A percentile compares a stretch with the other conserved stretches of the same genome.
Evolutionary conservation across 2,113 vertebrate species (phyloP).

Genomic region (Microcebus griseorufus): DNA sequence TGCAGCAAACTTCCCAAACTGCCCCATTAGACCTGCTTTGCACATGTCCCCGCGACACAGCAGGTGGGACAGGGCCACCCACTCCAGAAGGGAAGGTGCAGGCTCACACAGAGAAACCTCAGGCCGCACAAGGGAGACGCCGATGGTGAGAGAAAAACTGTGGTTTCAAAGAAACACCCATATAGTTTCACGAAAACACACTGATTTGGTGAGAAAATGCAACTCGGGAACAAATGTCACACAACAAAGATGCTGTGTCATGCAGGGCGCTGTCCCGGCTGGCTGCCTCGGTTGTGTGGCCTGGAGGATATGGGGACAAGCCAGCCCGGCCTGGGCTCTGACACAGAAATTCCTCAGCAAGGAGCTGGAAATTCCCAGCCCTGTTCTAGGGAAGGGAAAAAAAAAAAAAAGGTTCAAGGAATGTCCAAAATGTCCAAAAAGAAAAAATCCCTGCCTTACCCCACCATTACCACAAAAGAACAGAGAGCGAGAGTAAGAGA

Average conservation of each 20-base stretch:
- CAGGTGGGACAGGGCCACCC: not conserved
- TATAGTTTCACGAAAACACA: constrained; percentile 21
- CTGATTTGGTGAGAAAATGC: constrained; percentile 35
- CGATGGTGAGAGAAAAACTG: not conserved
- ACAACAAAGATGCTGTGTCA: constrained; percentile 4
- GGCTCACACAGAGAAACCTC: constrained; percentile 24
- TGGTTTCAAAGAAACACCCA: constrained; percentile 1
- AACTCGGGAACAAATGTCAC: not conserved
- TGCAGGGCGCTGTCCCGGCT: constrained; percentile 62
- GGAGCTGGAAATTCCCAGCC: constrained; percentile 55
- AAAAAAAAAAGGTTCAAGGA: no score
- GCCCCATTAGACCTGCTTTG: not conserved
- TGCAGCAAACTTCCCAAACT: not conserved
- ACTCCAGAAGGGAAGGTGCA: constrained; percentile 70
- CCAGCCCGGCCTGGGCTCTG: constrained; percentile 61
- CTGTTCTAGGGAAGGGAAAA: constrained; percentile 58
- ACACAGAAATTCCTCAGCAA: constrained; percentile 64
- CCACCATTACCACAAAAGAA: not conserved
- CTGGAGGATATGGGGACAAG: constrained; percentile 50
- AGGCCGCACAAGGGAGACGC: not conserved
- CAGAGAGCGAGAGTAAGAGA: not conserved
- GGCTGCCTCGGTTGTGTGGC: constrained; percentile 60
- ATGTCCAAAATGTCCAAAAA: no score
- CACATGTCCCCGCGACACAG: not conserved
- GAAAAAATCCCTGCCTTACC: not conserved